Evolutionary conservation across 2,113 vertebrate genomes (phyloP).

Genomic region (Neodon shergylaensis): DNA sequence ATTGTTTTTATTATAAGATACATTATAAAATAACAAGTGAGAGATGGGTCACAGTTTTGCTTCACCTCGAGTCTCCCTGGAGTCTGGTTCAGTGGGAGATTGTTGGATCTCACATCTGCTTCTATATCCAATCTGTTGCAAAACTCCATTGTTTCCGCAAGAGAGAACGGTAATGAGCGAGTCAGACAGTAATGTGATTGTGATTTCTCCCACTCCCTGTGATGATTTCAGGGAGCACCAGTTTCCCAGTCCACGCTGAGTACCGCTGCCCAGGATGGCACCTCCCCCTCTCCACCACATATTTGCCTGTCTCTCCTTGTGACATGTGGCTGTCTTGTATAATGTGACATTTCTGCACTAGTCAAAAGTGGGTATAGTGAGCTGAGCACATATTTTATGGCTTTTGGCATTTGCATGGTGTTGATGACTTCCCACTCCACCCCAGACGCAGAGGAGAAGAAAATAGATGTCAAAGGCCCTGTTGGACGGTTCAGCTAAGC

Average conservation of each 20-base stretch:
- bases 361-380: conserved; percentile 14
- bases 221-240: neutral
- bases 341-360: neutral
- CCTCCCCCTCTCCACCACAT: neutral
- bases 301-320: neutral
- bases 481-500: neutral
- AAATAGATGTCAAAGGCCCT: neutral
- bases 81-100: neutral
- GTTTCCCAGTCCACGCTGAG: neutral
- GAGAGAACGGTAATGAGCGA: neutral
- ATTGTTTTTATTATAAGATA: neutral
- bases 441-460: neutral
- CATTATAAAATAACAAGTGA: neutral
- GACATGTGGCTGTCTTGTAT: neutral
- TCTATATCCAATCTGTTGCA: neutral
- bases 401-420: neutral
- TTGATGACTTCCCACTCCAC: conserved; percentile 2
- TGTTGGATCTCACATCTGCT: neutral
- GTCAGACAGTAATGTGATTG: neutral
- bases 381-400: neutral
- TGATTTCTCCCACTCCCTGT: neutral
- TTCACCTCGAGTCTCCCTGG: neutral
- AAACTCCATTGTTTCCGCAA: neutral
- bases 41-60: neutral
- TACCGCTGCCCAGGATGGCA: neutral